Evolutionary conservation across 2,888 invertebrate species (phyloP), one percentile per base, ranked within the genome.

Genomic region (Erebia palarica): DNA sequence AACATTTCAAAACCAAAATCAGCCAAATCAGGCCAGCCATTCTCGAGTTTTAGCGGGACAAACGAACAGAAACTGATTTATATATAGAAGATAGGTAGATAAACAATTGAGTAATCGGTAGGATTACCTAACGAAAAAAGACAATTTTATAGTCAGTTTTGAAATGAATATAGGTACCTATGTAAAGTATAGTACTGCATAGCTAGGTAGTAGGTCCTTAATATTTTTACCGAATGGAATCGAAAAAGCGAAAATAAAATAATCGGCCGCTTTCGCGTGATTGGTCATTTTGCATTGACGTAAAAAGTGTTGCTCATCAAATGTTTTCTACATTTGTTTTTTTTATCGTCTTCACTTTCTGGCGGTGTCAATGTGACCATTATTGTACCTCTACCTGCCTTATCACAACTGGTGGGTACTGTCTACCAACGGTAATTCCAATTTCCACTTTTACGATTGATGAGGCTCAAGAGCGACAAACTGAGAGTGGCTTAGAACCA

Each of bases 311-410:
- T 65, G 18, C 14, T 47, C 59, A 60, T 59, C 53, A 18, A 70
- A 70, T 61, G 73, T 65, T 65, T 53, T 58, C 70, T 69, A 11
- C 57, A 27, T 13, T 67, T 65, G 71, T 73, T 70, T 71, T 78
- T 75, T 73, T 69, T 68, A 69, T 65, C 70, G 67, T 51, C 73
- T 75, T 75, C 72, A 70, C 73, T 67, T 75, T 73, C 68, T 66
- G 65, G 49, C 61, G 60, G 68, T 72, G 75, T 77, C 73, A 76
- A 74, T 76, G 74, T 74, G 65, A 78, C 69, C 76, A 75, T 76
- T 76, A 74, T 75, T 75, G 21, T 49, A 47, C 47, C 13, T n/a
- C n/a, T n/a, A n/a, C n/a, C n/a, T 16, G 2, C 8, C 10, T 16
- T 3, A 18, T 18, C 55, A 55, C 18, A 10, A 55, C 55, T 55